Evolutionary conservation across 2,797 vertebrate genomes (phyloP).

Genomic region (Rhynchotus rufescens): DNA sequence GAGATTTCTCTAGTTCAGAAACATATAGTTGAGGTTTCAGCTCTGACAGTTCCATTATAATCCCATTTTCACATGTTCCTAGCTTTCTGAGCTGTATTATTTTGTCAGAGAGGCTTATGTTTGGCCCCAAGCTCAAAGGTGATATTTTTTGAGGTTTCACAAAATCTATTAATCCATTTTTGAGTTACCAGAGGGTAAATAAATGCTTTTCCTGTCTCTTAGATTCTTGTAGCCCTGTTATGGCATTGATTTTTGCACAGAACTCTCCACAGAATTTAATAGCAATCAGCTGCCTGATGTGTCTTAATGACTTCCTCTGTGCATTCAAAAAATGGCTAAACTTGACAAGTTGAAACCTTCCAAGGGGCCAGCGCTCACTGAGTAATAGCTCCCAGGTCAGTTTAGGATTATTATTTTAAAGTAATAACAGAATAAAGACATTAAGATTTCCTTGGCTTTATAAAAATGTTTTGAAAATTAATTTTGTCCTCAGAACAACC

Average conservation of each 20-base stretch:
- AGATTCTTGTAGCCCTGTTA: slow-evolving; percentile 45
- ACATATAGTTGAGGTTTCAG: slow-evolving; percentile 3
- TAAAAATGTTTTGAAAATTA: slow-evolving; percentile 34
- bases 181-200: slow-evolving; percentile 43
- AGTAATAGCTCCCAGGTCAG: slow-evolving; percentile 56
- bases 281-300: slow-evolving; percentile 69
- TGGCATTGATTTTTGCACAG: slow-evolving; percentile 62
- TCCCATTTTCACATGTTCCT: background rate
- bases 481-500: slow-evolving; percentile 26
- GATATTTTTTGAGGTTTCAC: background rate
- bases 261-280: slow-evolving; percentile 61
- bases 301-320: slow-evolving; percentile 70
- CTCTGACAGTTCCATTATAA: slow-evolving; percentile 40
- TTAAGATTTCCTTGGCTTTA: slow-evolving; percentile 41
- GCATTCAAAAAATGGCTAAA: slow-evolving; percentile 51
- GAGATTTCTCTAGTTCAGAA: slow-evolving; percentile 31
- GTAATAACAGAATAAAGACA: slow-evolving; percentile 36
- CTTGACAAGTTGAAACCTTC: slow-evolving; percentile 65
- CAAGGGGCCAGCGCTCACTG: slow-evolving; percentile 43
- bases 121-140: background rate
- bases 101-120: slow-evolving; percentile 35
- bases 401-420: slow-evolving; percentile 49
- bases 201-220: slow-evolving; percentile 31
- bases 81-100: slow-evolving; percentile 34
- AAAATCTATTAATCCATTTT: slow-evolving; percentile 41